Evolutionary conservation across 92 coral and sea anemone species (phyloP).

Genomic region (Heteractis magnifica): DNA sequence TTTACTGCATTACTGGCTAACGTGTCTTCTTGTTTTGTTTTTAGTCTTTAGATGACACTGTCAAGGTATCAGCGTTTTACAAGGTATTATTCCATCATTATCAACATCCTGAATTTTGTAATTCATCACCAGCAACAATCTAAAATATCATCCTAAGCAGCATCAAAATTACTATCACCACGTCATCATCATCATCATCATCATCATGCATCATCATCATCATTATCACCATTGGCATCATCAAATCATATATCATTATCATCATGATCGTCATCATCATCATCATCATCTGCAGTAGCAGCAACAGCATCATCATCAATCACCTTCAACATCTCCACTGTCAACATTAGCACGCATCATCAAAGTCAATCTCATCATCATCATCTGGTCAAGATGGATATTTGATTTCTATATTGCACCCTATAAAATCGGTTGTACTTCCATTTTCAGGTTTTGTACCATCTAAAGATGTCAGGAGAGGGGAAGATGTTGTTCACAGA

Average conservation of each 20-base stretch:
- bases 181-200: neutral
- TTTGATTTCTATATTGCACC: neutral
- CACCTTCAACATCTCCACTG: neutral
- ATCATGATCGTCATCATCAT: neutral
- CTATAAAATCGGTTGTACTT: neutral
- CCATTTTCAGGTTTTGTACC: constrained; percentile 56
- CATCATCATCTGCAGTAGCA: neutral
- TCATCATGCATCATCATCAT: neutral
- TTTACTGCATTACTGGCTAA: neutral
- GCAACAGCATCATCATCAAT: neutral
- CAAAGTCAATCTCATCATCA: neutral
- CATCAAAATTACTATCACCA: neutral
- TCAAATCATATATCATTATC: neutral
- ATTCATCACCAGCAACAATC: neutral
- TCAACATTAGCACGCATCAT: neutral
- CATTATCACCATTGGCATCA: neutral
- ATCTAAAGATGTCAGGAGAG: constrained; percentile 30
- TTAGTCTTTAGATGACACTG: constrained; percentile 64
- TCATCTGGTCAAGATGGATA: neutral
- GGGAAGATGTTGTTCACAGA: constrained; percentile 35
- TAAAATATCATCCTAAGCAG: too few species aligned
- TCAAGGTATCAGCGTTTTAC: constrained; percentile 56
- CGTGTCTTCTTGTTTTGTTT: neutral
- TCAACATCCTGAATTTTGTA: neutral
- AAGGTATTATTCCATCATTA: constrained; percentile 49